Evolutionary conservation across 2,888 invertebrate genomes (phyloP), one percentile per base, ranked within the genome.

Genomic region (Drosophila meridionalis): DNA sequence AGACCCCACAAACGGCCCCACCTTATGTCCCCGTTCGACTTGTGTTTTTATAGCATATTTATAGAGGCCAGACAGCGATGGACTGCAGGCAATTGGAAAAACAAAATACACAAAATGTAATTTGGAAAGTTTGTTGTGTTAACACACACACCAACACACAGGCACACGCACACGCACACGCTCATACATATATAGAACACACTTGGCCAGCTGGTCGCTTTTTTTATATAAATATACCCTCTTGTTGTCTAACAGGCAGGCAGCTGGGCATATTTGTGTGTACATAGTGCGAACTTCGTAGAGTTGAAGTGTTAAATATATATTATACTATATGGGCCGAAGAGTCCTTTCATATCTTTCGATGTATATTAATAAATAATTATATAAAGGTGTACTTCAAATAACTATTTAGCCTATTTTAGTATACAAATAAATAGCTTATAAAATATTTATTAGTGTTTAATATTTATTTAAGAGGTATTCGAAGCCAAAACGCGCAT

Each of bases 41-140:
- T 58, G 32, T 42, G 32, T 30, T 45, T 56, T 52, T 57, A 67
- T 53, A 70, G 42, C 20, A 45, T 72, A 78, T 80, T 76, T 80
- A 67, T 67, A 71, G 56, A 59, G 67, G 43, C 59, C 66, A 55
- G 64, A 68, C 65, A 63, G 61, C 58, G 55, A 55, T 30, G 47
- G 50, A 71, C 69, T 53, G 65, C 75, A 30, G 53, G 52, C 69
- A 60, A 69, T 61, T 59, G 62, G 62, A 59, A 58, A 69, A 63
- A 63, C 60, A 75, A 68, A 63, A 65, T 60, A 77, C 55, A 68
- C 76, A 77, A 84, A 82, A 83, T 82, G 78, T 77, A 86, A 91
- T 91, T 91, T 90, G 76, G 76, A 85, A 90, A 90, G 80, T 91
- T 89, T 85, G 77, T 75, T 76, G 72, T 81, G 76, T 78, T 70